phyloP scores from a whole-genome alignment of 2,113 vertebrate genomes.

The Siniperca knerii region DNA sequence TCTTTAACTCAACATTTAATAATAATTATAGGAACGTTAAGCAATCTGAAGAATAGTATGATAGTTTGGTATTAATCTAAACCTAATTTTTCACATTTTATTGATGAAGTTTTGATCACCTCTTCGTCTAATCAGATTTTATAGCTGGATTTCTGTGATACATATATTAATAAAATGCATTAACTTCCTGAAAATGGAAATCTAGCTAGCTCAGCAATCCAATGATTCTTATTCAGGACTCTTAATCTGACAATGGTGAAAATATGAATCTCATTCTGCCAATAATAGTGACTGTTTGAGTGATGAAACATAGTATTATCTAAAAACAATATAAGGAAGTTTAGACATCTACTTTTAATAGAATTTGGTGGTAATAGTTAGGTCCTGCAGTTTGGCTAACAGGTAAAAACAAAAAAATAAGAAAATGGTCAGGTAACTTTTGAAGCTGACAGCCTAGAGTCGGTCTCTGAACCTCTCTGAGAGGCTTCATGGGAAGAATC shows the following conservation, averaged over 20 bases:
- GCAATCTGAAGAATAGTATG: not conserved
- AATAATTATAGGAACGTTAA: not conserved
- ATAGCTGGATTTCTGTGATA: not conserved
- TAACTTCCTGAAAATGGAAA: not conserved
- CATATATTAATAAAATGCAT: not conserved
- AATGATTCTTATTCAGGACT: too few species aligned
- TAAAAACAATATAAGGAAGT: not conserved
- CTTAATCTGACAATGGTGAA: not conserved
- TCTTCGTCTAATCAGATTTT: not conserved
- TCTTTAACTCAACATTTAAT: not conserved
- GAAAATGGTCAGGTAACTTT: conserved; percentile 37
- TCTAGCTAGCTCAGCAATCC: not conserved
- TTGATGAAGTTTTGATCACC: not conserved
- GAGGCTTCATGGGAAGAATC: conserved; percentile 67
- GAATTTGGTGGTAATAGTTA: not conserved
- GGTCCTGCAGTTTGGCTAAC: not conserved
- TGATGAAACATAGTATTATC: not conserved
- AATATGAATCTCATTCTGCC: not conserved
- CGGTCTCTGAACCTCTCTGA: conserved; percentile 69
- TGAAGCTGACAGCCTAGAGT: conserved; percentile 71
- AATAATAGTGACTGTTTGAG: not conserved
- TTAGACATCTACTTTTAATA: not conserved
- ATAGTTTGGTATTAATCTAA: not conserved
- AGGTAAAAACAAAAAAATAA: not conserved
- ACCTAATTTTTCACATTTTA: not conserved